Percentiles rank a stretch among this genome's conserved stretches.
Evolutionary conservation across 2,113 vertebrate species (phyloP).

Genomic region (Siphamia tubifer): DNA sequence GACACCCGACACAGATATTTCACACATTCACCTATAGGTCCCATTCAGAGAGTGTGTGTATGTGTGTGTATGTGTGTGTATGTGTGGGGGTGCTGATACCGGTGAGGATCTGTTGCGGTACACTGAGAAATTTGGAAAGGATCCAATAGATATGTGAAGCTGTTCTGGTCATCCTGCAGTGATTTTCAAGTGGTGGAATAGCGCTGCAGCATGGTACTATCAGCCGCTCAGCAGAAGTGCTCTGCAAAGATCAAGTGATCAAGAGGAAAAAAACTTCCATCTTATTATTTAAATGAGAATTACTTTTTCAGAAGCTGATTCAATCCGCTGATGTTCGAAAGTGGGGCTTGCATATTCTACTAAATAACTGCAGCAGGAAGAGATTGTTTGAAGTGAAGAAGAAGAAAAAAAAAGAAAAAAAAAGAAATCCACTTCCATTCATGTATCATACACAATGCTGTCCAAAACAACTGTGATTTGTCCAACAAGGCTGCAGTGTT

Average conservation of each 20-base stretch:
- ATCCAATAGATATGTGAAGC: conserved; percentile 33
- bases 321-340: conserved; percentile 37
- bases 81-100: conserved; percentile 9
- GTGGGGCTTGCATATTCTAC: conserved; percentile 13
- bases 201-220: conserved; percentile 8
- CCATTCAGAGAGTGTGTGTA: conserved; percentile 11
- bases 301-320: conserved; percentile 44
- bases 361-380: conserved; percentile 24
- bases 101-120: conserved; percentile 15
- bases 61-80: too few relatives aligned
- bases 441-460: conserved; percentile 34
- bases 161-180: conserved; percentile 35
- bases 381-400: conserved; percentile 11
- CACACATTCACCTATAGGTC: conserved; percentile 40
- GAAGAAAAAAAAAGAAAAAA: conserved; percentile 22
- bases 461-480: conserved; percentile 41
- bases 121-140: conserved; percentile 33
- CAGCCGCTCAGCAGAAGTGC: conserved; percentile 38
- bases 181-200: conserved; percentile 28
- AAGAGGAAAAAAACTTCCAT: conserved; percentile 24
- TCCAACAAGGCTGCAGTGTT: conserved; percentile 54
- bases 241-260: conserved; percentile 55
- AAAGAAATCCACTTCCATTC: conserved; percentile 19
- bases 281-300: conserved; percentile 66
- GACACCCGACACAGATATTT: conserved; percentile 43